Conservation (phyloP, 2,113 vertebrate species). For the Channa maculata region DNA sequence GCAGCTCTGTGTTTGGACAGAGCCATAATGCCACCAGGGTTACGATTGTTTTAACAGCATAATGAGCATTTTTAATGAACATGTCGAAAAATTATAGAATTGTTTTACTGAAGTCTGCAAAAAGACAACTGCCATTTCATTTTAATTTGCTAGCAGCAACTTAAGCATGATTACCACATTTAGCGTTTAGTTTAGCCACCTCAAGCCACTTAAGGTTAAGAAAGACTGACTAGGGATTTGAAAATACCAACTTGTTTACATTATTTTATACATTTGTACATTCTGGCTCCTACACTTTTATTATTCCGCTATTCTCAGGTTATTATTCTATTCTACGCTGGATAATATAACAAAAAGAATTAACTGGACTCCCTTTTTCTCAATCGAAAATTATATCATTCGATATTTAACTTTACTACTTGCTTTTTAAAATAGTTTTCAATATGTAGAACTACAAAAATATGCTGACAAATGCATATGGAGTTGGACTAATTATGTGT, state of each 20-base stretch:
- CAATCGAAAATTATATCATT: no score
- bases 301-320: not conserved
- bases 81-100: not conserved
- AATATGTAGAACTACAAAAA: not conserved
- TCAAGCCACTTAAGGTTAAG: not conserved
- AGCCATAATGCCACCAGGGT: not conserved
- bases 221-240: not conserved
- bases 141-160: not conserved
- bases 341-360: no score
- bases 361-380: no score
- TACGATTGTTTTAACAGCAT: not conserved
- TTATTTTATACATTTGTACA: not conserved
- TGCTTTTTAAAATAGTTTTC: not conserved
- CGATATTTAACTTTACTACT: not conserved
- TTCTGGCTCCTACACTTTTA: not conserved
- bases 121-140: not conserved
- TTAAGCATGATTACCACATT: not conserved
- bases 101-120: not conserved
- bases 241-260: not conserved
- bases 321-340: no score
- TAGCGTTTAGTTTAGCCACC: not conserved
- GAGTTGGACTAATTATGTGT: conserved; percentile 37
- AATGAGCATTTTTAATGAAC: not conserved
- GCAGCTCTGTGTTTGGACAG: not conserved
- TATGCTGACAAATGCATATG: conserved; percentile 8